Base-by-base conservation (phyloP, 2,888 invertebrate species). In the Orthosia cruda region DNA sequence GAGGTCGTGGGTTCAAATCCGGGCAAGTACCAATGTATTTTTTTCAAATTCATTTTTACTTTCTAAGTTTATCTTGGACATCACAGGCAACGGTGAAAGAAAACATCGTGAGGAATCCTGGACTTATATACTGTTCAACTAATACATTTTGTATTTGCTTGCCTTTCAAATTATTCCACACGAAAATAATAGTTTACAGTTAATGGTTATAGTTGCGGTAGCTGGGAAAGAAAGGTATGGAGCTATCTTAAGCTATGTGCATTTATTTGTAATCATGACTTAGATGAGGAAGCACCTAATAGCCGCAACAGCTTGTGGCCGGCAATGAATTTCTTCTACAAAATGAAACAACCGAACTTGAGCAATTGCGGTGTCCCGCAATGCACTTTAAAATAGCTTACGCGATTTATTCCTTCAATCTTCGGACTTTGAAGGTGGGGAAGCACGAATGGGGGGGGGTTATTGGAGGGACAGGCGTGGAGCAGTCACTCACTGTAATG, bases 401-500 rank as follows among this genome's bases (percentile, higher is more conserved):
- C 77, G 87, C 89, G 90, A 93, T 93, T 93, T 93, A 93, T 92
- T 88, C 88, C 90, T 90, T 91, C 93, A 93, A 93, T 93, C 90
- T 92, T 88, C 90, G 88, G 90, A 88, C 89, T 91, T 89, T 86
- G 85, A 85, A 77, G 81, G 85, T 66, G 23, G n/a, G 58, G 20
- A 87, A 50, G 85, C 84, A 3, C 3, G 49, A 13, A 15, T 7
- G 45, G 63, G 85, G 62, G 32, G 77, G 61, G 47, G 88, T 87
- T 85, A 23, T 87, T 87, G 86, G 87, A 83, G 89, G 89, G 59
- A 62, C 76, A 40, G 55, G 77, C 77, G n/a, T n/a, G 85, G 69
- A 87, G 89, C 88, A 90, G 88, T 93, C 92, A 89, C 91, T 94
- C 92, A 91, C 91, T 87, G 85, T 94, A 94, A 94, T 95, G 91